Base-by-base conservation (phyloP, 2,888 invertebrate species). In the Zygogramma bicolorata region DNA sequence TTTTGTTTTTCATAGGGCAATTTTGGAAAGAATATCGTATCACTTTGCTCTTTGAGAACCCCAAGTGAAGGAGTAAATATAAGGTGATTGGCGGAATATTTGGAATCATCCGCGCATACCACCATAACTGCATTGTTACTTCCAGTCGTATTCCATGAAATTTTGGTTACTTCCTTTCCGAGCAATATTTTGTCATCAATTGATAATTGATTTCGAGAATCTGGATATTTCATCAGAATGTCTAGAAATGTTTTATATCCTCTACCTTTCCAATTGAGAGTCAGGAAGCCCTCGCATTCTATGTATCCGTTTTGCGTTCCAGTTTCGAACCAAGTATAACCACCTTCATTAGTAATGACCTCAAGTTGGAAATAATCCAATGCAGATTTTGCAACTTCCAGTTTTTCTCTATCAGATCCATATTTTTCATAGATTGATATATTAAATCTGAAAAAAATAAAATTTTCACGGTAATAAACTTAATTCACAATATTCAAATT, bases 231-330 rank as follows among this genome's bases (percentile, higher is more conserved):
- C 89, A 91, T 87, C 68, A 95, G 86, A 40, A 94, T 79, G 76
- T 92, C 90, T 49, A 95, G 85, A 53, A 94, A 86, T 3, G 88
- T 91, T 74, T 88, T 89, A 81, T 90, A 94, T 1, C 94, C 94
- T 67, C 88, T 89, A 62, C 90, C 90, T 76, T 92, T 93, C 95
- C 94, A 95, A 79, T 92, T 91, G 1, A 93, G 86, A 79, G 91
- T 83, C 18, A 87, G 84, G 80, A 93, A 91, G 0, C 95, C 95
- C 5, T 92, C 91, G 82, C 93, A 93, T 0, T 87, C 87, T 89
- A 90, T 89, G 81, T 91, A 92, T 76, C 94, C 91, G 0, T 91
- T 91, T 73, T 87, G 87, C 0, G 92, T 88, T 0, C 94, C 93
- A 34, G 93, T 90, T 31, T 92, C 88, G 87, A 27, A 59, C 69